These are phyloP conservation scores for Epistrophe eligans DNA, from an alignment of 2,888 invertebrate species.

Conservation along the genomic window DNA sequence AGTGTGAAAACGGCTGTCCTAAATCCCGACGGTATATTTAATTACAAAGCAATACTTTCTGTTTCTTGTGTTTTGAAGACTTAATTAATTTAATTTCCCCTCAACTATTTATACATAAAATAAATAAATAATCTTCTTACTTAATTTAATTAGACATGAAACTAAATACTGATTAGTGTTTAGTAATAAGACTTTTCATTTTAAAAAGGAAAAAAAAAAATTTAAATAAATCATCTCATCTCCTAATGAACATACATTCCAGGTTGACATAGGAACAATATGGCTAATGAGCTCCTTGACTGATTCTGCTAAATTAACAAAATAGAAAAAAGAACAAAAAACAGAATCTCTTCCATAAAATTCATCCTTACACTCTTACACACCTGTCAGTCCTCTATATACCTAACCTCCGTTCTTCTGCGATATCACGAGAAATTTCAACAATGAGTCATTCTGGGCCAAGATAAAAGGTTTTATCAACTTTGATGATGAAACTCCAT, in stretches of 20 bases:
- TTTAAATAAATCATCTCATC: neutral
- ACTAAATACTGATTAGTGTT: too few species aligned
- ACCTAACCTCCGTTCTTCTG: neutral
- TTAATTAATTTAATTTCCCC: too few species aligned
- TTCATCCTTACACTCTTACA: neutral
- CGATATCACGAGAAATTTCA: neutral
- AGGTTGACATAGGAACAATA: slow-evolving; percentile 47
- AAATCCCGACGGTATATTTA: too few species aligned
- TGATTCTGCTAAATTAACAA: slow-evolving; percentile 58
- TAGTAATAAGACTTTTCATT: neutral
- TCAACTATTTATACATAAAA: too few species aligned
- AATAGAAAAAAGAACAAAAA: slow-evolving; percentile 2
- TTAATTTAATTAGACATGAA: too few species aligned
- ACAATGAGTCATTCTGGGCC: slow-evolving; percentile 49
- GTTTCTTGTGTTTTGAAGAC: too few species aligned
- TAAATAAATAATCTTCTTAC: too few species aligned
- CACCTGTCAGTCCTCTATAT: neutral
- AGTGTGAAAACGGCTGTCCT: too few species aligned
- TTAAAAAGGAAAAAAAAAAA: neutral
- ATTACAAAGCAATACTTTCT: too few species aligned
- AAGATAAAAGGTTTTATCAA: slow-evolving; percentile 48
- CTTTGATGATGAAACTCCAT: slow-evolving; percentile 24
- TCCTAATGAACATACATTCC: slow-evolving; percentile 55
- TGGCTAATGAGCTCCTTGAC: slow-evolving; percentile 61
- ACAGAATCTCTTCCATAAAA: neutral